Evolutionary conservation across 2,797 vertebrate genomes (phyloP), one percentile per base, ranked within the genome.

Genomic region (Allenopithecus nigroviridis): DNA sequence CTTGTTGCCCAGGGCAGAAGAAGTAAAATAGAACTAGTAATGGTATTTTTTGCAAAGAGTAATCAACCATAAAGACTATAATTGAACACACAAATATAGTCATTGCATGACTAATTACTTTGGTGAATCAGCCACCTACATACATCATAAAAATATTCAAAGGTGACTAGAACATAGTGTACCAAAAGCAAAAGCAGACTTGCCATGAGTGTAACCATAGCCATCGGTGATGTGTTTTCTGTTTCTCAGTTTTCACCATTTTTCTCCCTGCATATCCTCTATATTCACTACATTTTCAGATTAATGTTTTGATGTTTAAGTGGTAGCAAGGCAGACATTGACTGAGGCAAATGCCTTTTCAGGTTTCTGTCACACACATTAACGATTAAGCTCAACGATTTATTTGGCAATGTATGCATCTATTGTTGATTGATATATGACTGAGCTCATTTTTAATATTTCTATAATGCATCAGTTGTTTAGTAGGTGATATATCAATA

Each of bases 41-140:
- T 97, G 97, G 94, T 97, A 97, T 98, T 98, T 98, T 98, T 98
- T 98, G 98, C 98, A 98, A 99, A 98, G 98, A 98, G 98, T 98
- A 99, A 99, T 98, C 99, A 99, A 98, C 97, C 98, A 98, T 98
- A 98, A 98, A 98, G 90, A 97, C 97, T 98, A 74, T 98, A 99
- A 99, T 99, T 99, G 98, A 99, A 99, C 98, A 98, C 98, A 98
- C 97, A 98, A 99, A 98, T 97, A 92, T 98, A 98, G 98, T 98
- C 98, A 99, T 98, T 99, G 98, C 98, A 98, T 98, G 99, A 99
- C 99, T 98, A 99, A 99, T 99, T 99, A 97, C 98, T 98, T 98
- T 97, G 98, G 96, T 97, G 97, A 98, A 98, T 98, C 98, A 98
- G 95, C 98, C 96, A 96, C 98, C 96, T 98, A 97, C 97, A 98